Conservation (phyloP, 2,113 vertebrate genomes). For the Orthonyx spaldingii region DNA sequence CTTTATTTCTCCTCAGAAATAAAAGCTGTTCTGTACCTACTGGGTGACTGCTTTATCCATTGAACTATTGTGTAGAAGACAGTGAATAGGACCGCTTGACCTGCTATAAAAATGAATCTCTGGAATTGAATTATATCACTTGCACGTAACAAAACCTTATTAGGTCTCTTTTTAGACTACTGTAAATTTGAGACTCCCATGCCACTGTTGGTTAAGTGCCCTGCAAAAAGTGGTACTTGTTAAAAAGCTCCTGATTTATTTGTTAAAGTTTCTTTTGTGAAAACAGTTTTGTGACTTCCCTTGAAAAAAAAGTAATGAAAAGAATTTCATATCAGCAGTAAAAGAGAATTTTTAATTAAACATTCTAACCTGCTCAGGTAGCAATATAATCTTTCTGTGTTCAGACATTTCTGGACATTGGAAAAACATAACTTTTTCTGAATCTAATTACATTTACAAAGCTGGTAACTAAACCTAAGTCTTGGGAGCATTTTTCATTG, state of each 20-base stretch:
- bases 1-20: background rate
- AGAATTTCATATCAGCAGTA: background rate
- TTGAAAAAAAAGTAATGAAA: background rate
- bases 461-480: background rate
- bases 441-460: background rate
- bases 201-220: background rate
- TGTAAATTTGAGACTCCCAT: background rate
- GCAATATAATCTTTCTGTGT: background rate
- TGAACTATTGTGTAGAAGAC: background rate
- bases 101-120: background rate
- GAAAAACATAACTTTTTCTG: background rate
- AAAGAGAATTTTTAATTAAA: background rate
- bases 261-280: background rate
- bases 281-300: background rate
- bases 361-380: background rate
- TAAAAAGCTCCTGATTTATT: background rate
- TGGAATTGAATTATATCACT: background rate
- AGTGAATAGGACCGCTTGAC: background rate
- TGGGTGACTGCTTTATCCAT: background rate
- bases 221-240: background rate
- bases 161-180: background rate
- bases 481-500: background rate
- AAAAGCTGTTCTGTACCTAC: background rate
- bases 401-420: background rate
- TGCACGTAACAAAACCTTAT: background rate